phyloP scores from a whole-genome alignment of 2,888 invertebrate species.

The Mesochorus sp. region DNA sequence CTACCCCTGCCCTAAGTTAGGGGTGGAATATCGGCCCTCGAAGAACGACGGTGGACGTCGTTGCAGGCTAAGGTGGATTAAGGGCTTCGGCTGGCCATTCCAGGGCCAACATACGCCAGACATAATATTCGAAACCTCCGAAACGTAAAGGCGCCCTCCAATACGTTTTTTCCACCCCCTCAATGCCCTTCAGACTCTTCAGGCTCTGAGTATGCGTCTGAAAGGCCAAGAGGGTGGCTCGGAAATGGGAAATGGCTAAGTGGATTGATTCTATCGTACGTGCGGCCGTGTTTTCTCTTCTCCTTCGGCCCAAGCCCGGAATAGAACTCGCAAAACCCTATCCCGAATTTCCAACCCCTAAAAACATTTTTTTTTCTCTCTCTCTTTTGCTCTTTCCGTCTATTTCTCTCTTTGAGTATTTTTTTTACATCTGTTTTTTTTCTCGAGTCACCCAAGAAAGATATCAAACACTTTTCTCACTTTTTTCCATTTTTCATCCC shows the following conservation, averaged over 20 bases:
- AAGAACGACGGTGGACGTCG: constrained; percentile 52
- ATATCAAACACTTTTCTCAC: constrained; percentile 9
- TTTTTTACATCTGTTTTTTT: neutral
- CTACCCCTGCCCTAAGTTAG: too few relatives aligned
- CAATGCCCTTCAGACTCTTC: neutral
- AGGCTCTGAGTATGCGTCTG: neutral
- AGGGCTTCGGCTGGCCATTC: constrained; percentile 47
- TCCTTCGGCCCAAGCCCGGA: constrained; percentile 1
- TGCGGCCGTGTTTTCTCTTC: constrained; percentile 25
- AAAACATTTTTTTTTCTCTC: neutral
- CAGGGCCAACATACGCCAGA: too few relatives aligned
- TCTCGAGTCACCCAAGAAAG: neutral
- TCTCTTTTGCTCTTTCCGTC: neutral
- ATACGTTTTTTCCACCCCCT: too few relatives aligned
- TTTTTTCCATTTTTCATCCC: neutral
- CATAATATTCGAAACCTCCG: too few relatives aligned
- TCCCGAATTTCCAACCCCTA: constrained; percentile 29
- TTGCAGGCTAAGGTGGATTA: constrained; percentile 50
- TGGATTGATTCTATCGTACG: constrained; percentile 67
- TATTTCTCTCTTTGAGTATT: neutral
- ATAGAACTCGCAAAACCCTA: constrained; percentile 6
- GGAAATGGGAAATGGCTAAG: constrained; percentile 62
- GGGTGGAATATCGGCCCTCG: constrained; percentile 20
- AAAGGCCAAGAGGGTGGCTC: constrained; percentile 29
- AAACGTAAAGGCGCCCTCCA: too few relatives aligned